These are phyloP conservation scores for Morelia viridis DNA, from an alignment of 2,797 vertebrate species.

Conservation along the genomic window DNA sequence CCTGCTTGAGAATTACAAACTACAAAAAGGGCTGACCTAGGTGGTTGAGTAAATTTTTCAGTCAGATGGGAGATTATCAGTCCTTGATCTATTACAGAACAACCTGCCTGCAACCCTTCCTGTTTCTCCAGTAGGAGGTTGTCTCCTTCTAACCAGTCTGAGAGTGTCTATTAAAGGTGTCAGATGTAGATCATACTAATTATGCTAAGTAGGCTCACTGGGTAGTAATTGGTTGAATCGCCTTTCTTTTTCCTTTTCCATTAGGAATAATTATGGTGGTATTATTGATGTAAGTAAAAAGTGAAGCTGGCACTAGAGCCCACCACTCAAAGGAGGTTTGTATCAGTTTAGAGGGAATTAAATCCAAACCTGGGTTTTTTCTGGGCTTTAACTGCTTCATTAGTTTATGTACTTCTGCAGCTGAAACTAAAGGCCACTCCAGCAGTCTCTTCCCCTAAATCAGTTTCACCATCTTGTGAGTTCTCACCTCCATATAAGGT, in stretches of 20 bases:
- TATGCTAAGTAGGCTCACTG: background rate
- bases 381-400: background rate
- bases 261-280: background rate
- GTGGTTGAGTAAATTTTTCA: background rate
- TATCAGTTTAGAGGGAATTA: background rate
- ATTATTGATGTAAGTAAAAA: background rate
- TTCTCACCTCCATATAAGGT: background rate
- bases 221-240: background rate
- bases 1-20: background rate
- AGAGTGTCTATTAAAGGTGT: too few species aligned
- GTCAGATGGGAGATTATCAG: background rate
- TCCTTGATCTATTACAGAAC: background rate
- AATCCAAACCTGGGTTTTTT: background rate
- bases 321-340: background rate
- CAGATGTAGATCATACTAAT: background rate
- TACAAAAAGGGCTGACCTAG: background rate
- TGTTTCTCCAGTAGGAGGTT: background rate
- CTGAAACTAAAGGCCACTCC: background rate
- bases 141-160: background rate
- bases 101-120: background rate
- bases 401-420: background rate
- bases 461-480: background rate
- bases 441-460: background rate
- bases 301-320: background rate
- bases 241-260: too few species aligned